Percentiles rank a stretch among this genome's conserved stretches.
Evolutionary conservation across 2,797 vertebrate species (phyloP).

Genomic region (Novumbra hubbsi): DNA sequence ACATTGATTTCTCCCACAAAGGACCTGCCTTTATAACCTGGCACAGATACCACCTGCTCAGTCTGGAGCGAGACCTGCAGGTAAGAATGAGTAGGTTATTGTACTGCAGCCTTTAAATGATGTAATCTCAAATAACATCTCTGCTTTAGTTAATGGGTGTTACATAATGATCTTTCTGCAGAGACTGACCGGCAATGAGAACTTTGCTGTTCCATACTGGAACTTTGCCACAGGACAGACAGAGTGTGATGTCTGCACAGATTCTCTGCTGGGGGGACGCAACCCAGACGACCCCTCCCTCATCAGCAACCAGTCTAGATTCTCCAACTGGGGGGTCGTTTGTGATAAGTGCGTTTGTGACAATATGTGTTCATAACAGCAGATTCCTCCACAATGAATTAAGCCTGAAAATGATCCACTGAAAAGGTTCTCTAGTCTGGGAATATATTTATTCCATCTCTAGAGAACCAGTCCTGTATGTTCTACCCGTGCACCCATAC

Average conservation of each 20-base stretch:
- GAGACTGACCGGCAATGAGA: constrained; percentile 84
- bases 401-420: background rate
- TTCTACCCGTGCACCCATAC: background rate
- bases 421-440: background rate
- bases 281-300: constrained; percentile 74
- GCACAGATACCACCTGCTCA: constrained; percentile 93
- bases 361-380: constrained; percentile 6
- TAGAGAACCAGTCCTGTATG: background rate
- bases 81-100: constrained; percentile 56
- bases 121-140: background rate
- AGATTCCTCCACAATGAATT: background rate
- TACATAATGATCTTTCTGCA: constrained; percentile 47
- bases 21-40: constrained; percentile 97
- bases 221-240: constrained; percentile 90
- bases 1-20: constrained; percentile 94
- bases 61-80: constrained; percentile 93
- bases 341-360: constrained; percentile 83
- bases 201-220: constrained; percentile 94
- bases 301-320: constrained; percentile 87
- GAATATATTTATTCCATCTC: background rate
- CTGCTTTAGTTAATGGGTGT: background rate
- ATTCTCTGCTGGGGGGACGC: constrained; percentile 83
- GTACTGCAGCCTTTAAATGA: background rate
- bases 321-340: constrained; percentile 88
- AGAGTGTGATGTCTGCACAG: constrained; percentile 90